A percentile compares a stretch with the other conserved stretches of the same genome.
These are phyloP conservation scores for Nothoprocta perdicaria DNA, from an alignment of 2,113 vertebrate species.

Conservation along the genomic window DNA sequence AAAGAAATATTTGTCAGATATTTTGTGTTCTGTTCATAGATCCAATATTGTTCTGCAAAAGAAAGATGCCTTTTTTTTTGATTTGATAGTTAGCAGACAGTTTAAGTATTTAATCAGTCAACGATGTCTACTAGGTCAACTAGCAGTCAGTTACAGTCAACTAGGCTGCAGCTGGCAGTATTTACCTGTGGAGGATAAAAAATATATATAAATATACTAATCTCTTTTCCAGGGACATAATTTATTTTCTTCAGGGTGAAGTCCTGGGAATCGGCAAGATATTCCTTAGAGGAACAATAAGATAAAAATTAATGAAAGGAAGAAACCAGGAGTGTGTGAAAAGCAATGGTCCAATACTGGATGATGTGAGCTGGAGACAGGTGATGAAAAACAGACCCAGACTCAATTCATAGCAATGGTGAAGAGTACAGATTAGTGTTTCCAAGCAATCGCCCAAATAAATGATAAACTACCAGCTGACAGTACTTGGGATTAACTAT, in stretches of 20 bases:
- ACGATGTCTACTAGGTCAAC: too few relatives aligned
- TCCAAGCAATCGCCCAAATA: background rate
- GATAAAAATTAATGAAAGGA: background rate
- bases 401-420: fast-evolving
- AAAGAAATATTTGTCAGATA: background rate
- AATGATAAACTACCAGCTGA: background rate
- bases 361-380: background rate
- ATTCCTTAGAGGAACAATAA: background rate
- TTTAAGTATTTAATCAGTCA: too few relatives aligned
- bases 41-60: background rate
- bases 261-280: too few relatives aligned
- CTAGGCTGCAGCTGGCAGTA: too few relatives aligned
- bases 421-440: background rate
- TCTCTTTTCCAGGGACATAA: too few relatives aligned
- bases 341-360: fast-evolving
- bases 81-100: too few relatives aligned
- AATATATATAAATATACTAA: too few relatives aligned
- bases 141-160: too few relatives aligned
- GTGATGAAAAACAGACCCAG: fast-evolving
- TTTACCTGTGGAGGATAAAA: too few relatives aligned
- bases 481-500: background rate
- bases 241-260: too few relatives aligned
- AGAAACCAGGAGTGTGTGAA: background rate
- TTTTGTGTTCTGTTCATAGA: background rate
- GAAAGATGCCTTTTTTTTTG: background rate